These are phyloP conservation scores for Gryon sp. DNA, from an alignment of 1,140 invertebrate species.

Conservation along the genomic window DNA sequence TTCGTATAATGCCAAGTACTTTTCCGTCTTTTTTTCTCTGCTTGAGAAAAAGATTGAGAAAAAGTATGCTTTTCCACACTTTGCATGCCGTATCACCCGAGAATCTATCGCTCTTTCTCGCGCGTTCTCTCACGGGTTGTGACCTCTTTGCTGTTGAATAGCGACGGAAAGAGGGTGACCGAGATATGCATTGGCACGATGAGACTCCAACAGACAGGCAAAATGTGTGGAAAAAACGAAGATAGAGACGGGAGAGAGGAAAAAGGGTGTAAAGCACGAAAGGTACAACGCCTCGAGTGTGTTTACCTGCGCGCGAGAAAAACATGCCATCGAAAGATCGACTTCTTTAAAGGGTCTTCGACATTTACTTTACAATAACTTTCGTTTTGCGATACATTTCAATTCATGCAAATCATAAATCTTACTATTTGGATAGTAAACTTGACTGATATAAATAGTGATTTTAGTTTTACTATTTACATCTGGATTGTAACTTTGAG, in stretches of 20 bases:
- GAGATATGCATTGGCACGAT: slow-evolving; percentile 54
- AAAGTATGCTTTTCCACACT: no score
- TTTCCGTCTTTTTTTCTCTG: background rate
- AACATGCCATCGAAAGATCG: slow-evolving; percentile 36
- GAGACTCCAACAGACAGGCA: slow-evolving; percentile 28
- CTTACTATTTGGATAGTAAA: background rate
- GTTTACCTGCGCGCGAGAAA: slow-evolving; percentile 51
- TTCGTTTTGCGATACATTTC: slow-evolving; percentile 11
- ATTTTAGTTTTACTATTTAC: background rate
- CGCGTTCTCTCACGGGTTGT: slow-evolving; percentile 36
- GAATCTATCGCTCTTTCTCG: slow-evolving; percentile 15
- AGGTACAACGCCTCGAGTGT: slow-evolving; percentile 53
- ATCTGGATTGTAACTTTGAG: no score
- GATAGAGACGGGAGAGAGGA: no score
- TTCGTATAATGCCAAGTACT: slow-evolving; percentile 4
- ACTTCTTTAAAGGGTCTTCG: slow-evolving; percentile 26
- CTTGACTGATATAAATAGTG: no score
- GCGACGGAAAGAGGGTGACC: slow-evolving; percentile 40
- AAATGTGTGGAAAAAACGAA: slow-evolving; percentile 39
- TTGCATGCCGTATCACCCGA: slow-evolving; percentile 8
- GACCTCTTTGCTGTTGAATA: slow-evolving; percentile 53
- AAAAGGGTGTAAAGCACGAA: slow-evolving; percentile 37
- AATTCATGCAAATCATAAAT: background rate
- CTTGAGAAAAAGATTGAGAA: background rate
- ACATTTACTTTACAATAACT: slow-evolving; percentile 22